phyloP scores from a whole-genome alignment of 2,888 invertebrate genomes.

The Zaprionus bogoriensis region DNA sequence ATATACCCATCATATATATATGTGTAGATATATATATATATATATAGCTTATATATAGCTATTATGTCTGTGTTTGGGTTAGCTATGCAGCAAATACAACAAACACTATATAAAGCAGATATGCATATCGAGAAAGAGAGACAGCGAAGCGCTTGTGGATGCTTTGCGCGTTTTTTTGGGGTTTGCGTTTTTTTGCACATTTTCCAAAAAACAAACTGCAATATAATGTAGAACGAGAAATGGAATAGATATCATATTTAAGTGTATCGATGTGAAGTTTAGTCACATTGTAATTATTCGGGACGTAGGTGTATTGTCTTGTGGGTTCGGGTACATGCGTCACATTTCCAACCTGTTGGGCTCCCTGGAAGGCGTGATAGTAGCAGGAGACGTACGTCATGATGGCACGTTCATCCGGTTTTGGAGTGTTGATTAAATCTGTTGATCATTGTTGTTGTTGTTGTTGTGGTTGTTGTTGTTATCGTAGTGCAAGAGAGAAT shows the following conservation, averaged over 20 bases:
- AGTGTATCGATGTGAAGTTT: conserved; percentile 83
- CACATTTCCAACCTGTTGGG: conserved; percentile 92
- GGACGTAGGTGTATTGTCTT: conserved; percentile 83
- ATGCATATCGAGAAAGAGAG: too few species aligned
- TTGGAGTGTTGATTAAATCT: conserved; percentile 99
- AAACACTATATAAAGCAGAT: conserved; percentile 19
- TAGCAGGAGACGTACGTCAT: conserved; percentile 99
- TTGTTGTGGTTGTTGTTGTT: conserved; percentile 7
- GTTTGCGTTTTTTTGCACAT: conserved; percentile 28
- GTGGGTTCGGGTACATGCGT: conserved; percentile 83
- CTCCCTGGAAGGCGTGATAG: conserved; percentile 99
- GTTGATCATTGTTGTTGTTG: conserved; percentile 23
- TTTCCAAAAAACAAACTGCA: conserved; percentile 79
- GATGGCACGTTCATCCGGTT: conserved; percentile 99
- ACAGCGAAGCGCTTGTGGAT: conserved; percentile 7
- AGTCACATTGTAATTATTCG: conserved; percentile 84
- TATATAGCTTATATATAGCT: too few species aligned
- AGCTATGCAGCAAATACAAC: conserved; percentile 9
- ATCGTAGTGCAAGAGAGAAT: conserved; percentile 24
- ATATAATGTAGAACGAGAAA: conserved; percentile 55
- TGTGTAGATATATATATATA: conserved; percentile 4
- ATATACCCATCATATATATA: conserved; percentile 1
- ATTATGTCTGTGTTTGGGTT: conserved; percentile 11
- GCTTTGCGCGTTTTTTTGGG: conserved; percentile 21
- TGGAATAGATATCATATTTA: conserved; percentile 72